phyloP scores from a whole-genome alignment of 2,888 invertebrate genomes.

The Teleogryllus oceanicus region DNA sequence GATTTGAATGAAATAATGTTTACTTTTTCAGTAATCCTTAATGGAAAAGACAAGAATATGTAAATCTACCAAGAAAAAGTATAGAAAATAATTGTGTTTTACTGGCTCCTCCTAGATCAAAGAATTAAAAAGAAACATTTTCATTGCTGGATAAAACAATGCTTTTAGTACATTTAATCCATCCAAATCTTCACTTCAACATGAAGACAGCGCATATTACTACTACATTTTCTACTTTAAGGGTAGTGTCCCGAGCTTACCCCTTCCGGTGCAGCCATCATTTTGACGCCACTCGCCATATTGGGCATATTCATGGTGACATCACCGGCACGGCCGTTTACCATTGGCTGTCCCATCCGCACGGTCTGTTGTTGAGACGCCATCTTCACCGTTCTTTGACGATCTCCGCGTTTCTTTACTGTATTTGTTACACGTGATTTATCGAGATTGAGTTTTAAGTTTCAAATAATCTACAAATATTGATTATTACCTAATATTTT shows the following conservation, averaged over 20 bases:
- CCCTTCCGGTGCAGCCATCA: constrained; percentile 20
- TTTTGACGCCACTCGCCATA: constrained; percentile 19
- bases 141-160: no score
- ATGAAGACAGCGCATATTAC: no score
- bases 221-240: no score
- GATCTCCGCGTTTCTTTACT: not conserved
- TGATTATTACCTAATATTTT: not conserved
- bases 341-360: constrained; percentile 23
- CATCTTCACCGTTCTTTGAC: not conserved
- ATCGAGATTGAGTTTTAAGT: not conserved
- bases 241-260: constrained; percentile 12
- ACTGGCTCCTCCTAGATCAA: no score
- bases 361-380: constrained; percentile 18
- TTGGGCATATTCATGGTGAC: not conserved
- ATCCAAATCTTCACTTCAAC: no score
- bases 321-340: constrained; percentile 19
- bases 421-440: constrained; percentile 7
- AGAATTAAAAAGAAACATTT: no score
- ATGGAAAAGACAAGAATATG: no score
- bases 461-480: not conserved
- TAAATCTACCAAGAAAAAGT: no score
- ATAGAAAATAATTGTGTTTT: no score
- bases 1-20: no score
- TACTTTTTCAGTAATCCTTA: no score
- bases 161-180: no score